phyloP scores from a whole-genome alignment of 1,140 invertebrate genomes.

The Ditylenchus dipsaci region DNA sequence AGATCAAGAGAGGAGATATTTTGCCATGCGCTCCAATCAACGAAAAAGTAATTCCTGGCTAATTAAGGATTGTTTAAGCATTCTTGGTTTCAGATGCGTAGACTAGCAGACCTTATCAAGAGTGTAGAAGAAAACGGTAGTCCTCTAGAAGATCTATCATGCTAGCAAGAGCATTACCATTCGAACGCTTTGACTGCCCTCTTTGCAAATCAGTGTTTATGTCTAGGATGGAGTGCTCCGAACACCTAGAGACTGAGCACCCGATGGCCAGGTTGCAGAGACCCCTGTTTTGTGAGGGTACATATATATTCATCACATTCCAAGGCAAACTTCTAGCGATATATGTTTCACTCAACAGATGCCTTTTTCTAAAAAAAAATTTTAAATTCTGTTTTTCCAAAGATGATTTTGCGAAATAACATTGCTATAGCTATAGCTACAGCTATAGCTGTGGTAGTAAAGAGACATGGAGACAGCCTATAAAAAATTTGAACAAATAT shows the following conservation, averaged over 20 bases:
- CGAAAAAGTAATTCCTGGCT: conserved; percentile 48
- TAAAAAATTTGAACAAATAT: too few relatives aligned
- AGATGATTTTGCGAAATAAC: too few relatives aligned
- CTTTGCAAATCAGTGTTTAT: conserved; percentile 50
- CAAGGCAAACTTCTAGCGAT: too few relatives aligned
- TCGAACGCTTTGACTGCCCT: conserved; percentile 54
- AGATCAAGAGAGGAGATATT: conserved; percentile 51
- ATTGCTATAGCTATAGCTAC: too few relatives aligned
- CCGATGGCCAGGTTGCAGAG: conserved; percentile 39
- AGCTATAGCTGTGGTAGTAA: too few relatives aligned
- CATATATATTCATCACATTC: not conserved
- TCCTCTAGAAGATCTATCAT: conserved; percentile 44
- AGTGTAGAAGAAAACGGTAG: conserved; percentile 26
- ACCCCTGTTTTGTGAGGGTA: conserved; percentile 54
- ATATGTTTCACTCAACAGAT: too few relatives aligned
- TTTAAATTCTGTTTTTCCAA: too few relatives aligned
- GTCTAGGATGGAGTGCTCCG: conserved; percentile 49
- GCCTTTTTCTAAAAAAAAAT: too few relatives aligned
- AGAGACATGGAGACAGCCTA: too few relatives aligned
- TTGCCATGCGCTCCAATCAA: conserved; percentile 37
- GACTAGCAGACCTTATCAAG: conserved; percentile 37
- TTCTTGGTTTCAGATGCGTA: conserved; percentile 37
- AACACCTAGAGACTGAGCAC: conserved; percentile 51
- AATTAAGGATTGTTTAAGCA: not conserved
- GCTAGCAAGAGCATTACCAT: conserved; percentile 47